Percentiles rank a stretch among this genome's conserved stretches.
phyloP scores from a whole-genome alignment of 2,113 vertebrate species.

The Cyprinodon brontotheroides region DNA sequence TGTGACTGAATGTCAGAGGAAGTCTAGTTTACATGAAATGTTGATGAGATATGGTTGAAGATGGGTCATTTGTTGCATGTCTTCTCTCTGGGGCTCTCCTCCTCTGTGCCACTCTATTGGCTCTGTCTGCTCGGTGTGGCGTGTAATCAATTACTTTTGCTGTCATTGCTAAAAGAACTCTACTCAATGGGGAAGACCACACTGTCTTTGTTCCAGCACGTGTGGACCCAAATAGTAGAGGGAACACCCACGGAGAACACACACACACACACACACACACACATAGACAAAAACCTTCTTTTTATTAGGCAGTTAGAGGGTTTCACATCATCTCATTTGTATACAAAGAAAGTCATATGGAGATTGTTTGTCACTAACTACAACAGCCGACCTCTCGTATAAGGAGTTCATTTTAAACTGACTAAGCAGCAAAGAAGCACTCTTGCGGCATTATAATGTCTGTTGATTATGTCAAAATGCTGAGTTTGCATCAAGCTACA shows the following conservation, averaged over 20 bases:
- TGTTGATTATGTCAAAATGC: not conserved
- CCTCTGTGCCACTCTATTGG: conserved; percentile 21
- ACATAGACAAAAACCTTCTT: conserved; percentile 11
- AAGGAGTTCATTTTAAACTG: conserved; percentile 10
- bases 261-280: conserved; percentile 8
- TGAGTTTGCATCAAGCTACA: conserved; percentile 21
- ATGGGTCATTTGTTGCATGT: conserved; percentile 35
- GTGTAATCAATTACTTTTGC: conserved; percentile 77
- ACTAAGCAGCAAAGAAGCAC: not conserved
- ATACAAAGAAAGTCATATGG: not conserved
- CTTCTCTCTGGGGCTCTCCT: conserved; percentile 40
- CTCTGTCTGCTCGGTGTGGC: conserved; percentile 63
- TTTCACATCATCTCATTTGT: conserved; percentile 13
- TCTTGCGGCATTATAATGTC: not conserved
- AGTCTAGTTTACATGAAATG: conserved; percentile 28
- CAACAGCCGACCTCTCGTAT: not conserved
- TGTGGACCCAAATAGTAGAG: conserved; percentile 37
- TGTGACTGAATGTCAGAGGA: conserved; percentile 1
- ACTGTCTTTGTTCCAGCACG: conserved; percentile 61
- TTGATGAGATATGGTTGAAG: conserved; percentile 41
- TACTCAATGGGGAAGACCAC: conserved; percentile 38
- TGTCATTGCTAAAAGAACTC: conserved; percentile 57
- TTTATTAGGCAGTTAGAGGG: conserved; percentile 16
- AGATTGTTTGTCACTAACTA: not conserved
- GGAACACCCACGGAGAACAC: conserved; percentile 46